Evolutionary conservation across 2,797 vertebrate genomes (phyloP), one percentile per base, ranked within the genome.

Genomic region (Macropus fuliginosus): DNA sequence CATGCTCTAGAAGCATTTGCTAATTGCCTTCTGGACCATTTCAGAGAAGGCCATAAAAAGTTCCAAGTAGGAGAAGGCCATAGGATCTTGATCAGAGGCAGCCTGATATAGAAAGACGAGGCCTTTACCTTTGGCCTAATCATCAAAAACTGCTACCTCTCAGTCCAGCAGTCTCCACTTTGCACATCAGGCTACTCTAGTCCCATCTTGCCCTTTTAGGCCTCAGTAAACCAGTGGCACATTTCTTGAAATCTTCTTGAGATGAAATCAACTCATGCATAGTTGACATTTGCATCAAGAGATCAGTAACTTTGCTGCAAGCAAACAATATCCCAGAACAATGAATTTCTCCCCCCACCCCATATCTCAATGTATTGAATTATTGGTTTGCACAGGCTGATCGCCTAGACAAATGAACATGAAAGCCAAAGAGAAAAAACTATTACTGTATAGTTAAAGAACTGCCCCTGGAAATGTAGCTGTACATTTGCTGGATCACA

Each of bases 241-340:
- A 1, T 95, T 94, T 13, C 89, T 62, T 87, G 57, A 87, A 94
- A 92, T 62, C 4, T 95, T 97, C n/a, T 59, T 95, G 40, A 97
- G 92, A 96, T 52, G 29, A 97, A 98, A 96, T 93, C 2, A 91
- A 29, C 52, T 97, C 93, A 81, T 98, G 0, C 13, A 93, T 96
- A 96, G 95, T 94, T 97, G 89, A 94, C 40, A 46, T 1, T 93
- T 94, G 11, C 21, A 92, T 2, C 12, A 59, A 18, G 34, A 93
- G 21, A 55, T 96, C 90, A 55, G 40, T 31, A 95, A 94, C 11
- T 97, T 93, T 92, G 31, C 27, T 94, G 29, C 4, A 93, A 97
- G 95, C 59, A 96, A 9, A 0, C 54, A 54, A 1, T 74, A 91
- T 93, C 96, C 96, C 54, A 54, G 54, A 50, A 54, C 11, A 91